A percentile compares a stretch with the other conserved stretches of the same genome.
Conservation (phyloP, 2,797 vertebrate species). For the Alcedo atthis region DNA sequence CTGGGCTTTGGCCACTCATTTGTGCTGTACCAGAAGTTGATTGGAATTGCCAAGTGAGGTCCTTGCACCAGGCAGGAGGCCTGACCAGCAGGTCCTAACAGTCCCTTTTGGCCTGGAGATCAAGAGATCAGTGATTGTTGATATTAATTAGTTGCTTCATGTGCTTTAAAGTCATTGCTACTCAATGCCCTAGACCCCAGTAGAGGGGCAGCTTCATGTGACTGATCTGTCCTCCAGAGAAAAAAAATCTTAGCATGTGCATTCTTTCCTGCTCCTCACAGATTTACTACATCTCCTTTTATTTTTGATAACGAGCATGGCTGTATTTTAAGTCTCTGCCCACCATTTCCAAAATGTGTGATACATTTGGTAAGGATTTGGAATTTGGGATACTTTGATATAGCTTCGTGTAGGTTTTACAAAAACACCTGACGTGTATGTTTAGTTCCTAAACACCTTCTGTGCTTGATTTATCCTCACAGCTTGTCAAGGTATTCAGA, state of each 20-base stretch:
- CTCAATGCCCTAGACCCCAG: neutral
- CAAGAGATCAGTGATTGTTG: too few relatives aligned
- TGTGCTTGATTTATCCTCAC: constrained; percentile 72
- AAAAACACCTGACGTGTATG: constrained; percentile 60
- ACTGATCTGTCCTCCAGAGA: neutral
- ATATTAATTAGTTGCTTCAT: neutral
- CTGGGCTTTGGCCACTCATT: neutral
- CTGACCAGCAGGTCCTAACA: neutral
- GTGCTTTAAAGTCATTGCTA: constrained; percentile 20
- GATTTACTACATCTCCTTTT: constrained; percentile 16
- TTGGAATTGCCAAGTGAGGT: neutral
- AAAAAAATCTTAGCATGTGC: neutral
- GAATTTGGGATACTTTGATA: constrained; percentile 43
- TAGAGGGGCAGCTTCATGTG: neutral
- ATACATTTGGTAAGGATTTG: constrained; percentile 29
- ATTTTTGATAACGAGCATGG: neutral
- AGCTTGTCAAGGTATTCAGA: constrained; percentile 68
- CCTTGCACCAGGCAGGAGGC: neutral
- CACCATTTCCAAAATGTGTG: constrained; percentile 19
- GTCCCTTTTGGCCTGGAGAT: neutral
- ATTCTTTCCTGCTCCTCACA: neutral
- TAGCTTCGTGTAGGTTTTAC: constrained; percentile 40
- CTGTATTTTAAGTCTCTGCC: constrained; percentile 28
- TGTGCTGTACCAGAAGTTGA: neutral
- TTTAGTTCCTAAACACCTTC: constrained; percentile 66